Evolutionary conservation across 2,113 vertebrate species (phyloP).

Genomic region (Vanacampus margaritifer): DNA sequence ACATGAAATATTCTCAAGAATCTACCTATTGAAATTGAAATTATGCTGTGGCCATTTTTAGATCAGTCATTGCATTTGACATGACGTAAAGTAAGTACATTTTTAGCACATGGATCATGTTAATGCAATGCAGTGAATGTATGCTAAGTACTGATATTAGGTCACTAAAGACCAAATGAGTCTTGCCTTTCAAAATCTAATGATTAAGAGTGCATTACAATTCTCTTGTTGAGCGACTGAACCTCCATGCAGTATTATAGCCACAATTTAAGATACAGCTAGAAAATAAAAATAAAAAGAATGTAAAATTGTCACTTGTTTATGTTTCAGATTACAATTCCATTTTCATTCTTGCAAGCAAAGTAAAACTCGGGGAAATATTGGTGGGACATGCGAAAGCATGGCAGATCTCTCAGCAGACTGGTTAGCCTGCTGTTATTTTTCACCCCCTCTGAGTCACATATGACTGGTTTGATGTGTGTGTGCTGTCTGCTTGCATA

Average conservation of each 20-base stretch:
- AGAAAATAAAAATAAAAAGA: too few species aligned
- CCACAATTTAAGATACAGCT: too few species aligned
- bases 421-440: conserved; percentile 22
- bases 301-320: neutral
- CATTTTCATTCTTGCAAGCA: neutral
- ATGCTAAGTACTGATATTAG: too few species aligned
- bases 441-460: conserved; percentile 19
- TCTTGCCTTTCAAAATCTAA: neutral
- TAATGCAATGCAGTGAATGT: too few species aligned
- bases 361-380: neutral
- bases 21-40: neutral
- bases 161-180: too few species aligned
- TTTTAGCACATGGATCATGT: too few species aligned
- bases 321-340: neutral
- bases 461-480: conserved; percentile 17
- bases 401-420: conserved; percentile 20
- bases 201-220: neutral
- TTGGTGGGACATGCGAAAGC: neutral
- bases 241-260: neutral
- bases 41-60: too few species aligned
- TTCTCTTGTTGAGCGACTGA: neutral
- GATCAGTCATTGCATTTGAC: too few species aligned
- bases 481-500: conserved; percentile 10
- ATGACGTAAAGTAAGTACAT: too few species aligned
- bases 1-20: neutral